These are phyloP conservation scores for Exocentrus adspersus DNA, from an alignment of 2,888 invertebrate genomes.

Conservation along the genomic window DNA sequence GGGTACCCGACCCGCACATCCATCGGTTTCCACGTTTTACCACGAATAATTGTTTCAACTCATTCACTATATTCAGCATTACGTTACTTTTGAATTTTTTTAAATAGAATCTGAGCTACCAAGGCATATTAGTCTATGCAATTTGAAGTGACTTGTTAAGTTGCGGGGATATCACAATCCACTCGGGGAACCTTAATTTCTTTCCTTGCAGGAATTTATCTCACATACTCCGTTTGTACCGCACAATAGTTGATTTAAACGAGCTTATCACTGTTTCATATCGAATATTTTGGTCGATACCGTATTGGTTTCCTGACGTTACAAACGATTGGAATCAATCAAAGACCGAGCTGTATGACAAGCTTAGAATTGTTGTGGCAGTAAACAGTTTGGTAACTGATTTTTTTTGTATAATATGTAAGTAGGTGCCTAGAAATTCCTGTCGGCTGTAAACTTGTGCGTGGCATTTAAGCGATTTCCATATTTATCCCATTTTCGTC, in stretches of 20 bases:
- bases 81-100: too few species aligned
- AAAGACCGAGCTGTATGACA: background rate
- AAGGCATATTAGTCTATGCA: constrained; percentile 33
- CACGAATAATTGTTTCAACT: too few species aligned
- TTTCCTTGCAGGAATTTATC: too few species aligned
- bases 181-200: too few species aligned
- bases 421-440: too few species aligned
- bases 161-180: constrained; percentile 1
- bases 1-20: background rate
- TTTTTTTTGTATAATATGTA: too few species aligned
- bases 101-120: too few species aligned
- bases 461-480: background rate
- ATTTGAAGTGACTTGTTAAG: constrained; percentile 40
- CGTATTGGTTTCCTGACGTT: background rate
- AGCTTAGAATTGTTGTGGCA: background rate
- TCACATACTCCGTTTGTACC: too few species aligned
- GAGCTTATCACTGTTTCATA: too few species aligned
- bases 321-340: background rate
- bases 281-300: background rate
- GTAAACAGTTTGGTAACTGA: background rate
- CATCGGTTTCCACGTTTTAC: background rate
- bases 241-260: background rate
- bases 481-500: background rate
- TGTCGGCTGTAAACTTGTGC: background rate
- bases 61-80: too few species aligned